Conservation (phyloP, 2,888 invertebrate species). For the Drosophila melanocephala region DNA sequence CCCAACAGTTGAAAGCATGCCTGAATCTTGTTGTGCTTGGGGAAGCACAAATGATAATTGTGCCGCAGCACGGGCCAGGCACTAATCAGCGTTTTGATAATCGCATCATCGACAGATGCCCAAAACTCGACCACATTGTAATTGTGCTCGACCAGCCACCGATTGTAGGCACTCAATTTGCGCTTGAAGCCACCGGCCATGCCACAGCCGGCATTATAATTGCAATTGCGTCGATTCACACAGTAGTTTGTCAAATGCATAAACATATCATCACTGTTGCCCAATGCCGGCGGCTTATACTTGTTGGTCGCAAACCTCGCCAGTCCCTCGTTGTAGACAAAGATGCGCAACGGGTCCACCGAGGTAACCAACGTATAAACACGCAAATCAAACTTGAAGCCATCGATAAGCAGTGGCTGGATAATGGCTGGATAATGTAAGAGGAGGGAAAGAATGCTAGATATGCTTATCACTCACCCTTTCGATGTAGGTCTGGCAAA, state of each 20-base stretch:
- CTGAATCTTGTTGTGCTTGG: constrained; percentile 92
- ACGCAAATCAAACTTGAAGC: constrained; percentile 96
- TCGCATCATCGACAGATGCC: constrained; percentile 94
- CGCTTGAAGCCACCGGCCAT: constrained; percentile 94
- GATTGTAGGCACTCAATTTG: constrained; percentile 92
- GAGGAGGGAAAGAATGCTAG: background rate
- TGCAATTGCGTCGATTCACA: constrained; percentile 95
- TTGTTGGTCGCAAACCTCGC: constrained; percentile 95
- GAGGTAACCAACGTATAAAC: constrained; percentile 95
- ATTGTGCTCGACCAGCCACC: constrained; percentile 89
- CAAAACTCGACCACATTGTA: constrained; percentile 92
- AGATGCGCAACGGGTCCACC: constrained; percentile 95
- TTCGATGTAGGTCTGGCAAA: constrained; percentile 92
- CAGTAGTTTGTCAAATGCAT: constrained; percentile 98
- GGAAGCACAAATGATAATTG: constrained; percentile 94
- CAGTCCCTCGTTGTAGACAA: constrained; percentile 96
- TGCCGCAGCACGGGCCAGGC: constrained; percentile 95
- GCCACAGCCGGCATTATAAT: constrained; percentile 90
- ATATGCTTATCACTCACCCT: constrained; percentile 34
- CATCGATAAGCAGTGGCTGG: constrained; percentile 94
- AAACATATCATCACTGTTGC: constrained; percentile 94
- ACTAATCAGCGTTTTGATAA: constrained; percentile 95
- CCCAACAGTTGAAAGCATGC: constrained; percentile 97
- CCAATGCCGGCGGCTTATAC: constrained; percentile 92
- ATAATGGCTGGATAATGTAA: no score